Percentiles rank a stretch among this genome's conserved stretches.
Conservation (phyloP, 2,888 invertebrate species). For the Sabatieria punctata region DNA sequence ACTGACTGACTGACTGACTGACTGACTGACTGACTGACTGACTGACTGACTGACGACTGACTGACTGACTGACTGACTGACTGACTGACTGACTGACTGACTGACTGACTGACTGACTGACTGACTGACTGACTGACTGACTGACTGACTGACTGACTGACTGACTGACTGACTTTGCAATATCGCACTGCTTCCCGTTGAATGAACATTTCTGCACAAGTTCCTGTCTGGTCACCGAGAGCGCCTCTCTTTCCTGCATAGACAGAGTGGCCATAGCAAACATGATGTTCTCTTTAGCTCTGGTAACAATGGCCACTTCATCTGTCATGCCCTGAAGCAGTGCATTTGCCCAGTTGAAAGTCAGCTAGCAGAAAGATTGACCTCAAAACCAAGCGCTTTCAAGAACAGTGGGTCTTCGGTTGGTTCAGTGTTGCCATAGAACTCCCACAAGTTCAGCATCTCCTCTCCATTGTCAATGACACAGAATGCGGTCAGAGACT, state of each 20-base stretch:
- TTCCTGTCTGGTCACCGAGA: slow-evolving; percentile 24
- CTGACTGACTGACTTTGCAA: slow-evolving; percentile 21
- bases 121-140: too few relatives aligned
- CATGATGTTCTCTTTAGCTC: slow-evolving; percentile 29
- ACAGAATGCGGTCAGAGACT: background rate
- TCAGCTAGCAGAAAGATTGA: background rate
- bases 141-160: too few relatives aligned
- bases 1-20: too few relatives aligned
- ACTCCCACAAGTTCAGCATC: slow-evolving; percentile 1
- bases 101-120: too few relatives aligned
- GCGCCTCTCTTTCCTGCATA: slow-evolving; percentile 17
- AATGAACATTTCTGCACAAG: slow-evolving; percentile 28
- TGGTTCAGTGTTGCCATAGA: background rate
- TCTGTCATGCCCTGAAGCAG: slow-evolving; percentile 25
- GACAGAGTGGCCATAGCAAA: slow-evolving; percentile 25
- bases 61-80: too few relatives aligned
- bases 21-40: too few relatives aligned
- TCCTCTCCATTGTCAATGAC: background rate
- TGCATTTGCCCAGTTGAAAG: too few relatives aligned
- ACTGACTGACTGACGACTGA: too few relatives aligned
- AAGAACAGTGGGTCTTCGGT: slow-evolving; percentile 3
- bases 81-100: too few relatives aligned
- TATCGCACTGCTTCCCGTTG: slow-evolving; percentile 27
- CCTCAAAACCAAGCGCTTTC: slow-evolving; percentile 4
- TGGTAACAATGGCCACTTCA: slow-evolving; percentile 29